phyloP scores from a whole-genome alignment of 1,140 invertebrate species.

The Caenorhabditis tropicalis region DNA sequence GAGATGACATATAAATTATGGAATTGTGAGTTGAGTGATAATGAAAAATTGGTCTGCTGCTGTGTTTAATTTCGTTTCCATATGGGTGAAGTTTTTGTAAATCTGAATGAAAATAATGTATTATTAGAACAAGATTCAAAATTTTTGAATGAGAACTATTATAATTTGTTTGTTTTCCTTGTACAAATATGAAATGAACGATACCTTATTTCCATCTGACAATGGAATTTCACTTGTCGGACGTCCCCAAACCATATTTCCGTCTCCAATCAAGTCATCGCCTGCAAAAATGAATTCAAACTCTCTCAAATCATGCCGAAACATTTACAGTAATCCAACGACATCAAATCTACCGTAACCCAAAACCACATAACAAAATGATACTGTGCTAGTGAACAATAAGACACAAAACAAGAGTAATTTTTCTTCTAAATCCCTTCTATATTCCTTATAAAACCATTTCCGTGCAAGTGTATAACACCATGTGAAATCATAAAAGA shows the following conservation, averaged over 20 bases:
- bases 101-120: not conserved
- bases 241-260: slow-evolving; percentile 34
- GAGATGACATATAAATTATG: too few relatives aligned
- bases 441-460: not conserved
- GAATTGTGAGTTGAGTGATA: slow-evolving; percentile 5
- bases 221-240: slow-evolving; percentile 23
- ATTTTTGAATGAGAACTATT: not conserved
- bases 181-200: not conserved
- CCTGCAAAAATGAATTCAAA: not conserved
- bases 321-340: too few relatives aligned
- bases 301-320: too few relatives aligned
- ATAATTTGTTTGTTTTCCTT: not conserved
- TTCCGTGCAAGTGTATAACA: slow-evolving; percentile 23
- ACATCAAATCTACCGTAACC: not conserved
- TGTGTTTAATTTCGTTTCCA: slow-evolving; percentile 1
- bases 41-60: slow-evolving; percentile 15
- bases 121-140: not conserved
- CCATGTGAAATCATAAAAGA: slow-evolving; percentile 1
- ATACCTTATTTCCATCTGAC: not conserved
- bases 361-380: not conserved
- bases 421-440: not conserved
- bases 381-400: not conserved
- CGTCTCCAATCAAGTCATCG: slow-evolving; percentile 14
- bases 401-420: not conserved
- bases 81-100: slow-evolving; percentile 18